These are phyloP conservation scores for Hermaeophaga mercurialis DNA, from an alignment of 2,888 invertebrate species.

Conservation along the genomic window DNA sequence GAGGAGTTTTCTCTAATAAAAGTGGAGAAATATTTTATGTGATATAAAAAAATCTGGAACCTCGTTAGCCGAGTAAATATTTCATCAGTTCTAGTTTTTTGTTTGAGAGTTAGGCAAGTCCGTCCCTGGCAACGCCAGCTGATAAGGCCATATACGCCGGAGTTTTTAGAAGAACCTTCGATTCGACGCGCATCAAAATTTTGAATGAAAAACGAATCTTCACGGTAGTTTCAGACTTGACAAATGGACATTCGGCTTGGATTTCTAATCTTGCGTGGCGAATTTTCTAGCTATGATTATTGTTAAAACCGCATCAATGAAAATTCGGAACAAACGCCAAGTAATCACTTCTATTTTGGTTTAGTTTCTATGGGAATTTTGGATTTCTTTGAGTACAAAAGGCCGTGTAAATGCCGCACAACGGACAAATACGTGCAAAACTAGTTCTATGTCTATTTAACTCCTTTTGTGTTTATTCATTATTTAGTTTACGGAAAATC, in stretches of 20 bases:
- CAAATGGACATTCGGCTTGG: slow-evolving; percentile 33
- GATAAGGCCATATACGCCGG: slow-evolving; percentile 29
- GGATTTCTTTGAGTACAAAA: no score
- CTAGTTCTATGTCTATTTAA: no score
- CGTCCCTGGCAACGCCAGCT: slow-evolving; percentile 13
- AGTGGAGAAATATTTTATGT: no score
- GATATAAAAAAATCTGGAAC: no score
- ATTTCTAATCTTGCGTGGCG: slow-evolving; percentile 39
- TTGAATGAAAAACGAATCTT: slow-evolving; percentile 20
- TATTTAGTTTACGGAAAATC: no score
- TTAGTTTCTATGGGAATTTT: no score
- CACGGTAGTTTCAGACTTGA: slow-evolving; percentile 30
- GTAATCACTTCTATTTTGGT: no score
- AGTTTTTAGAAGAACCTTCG: slow-evolving; percentile 24
- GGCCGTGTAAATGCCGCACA: no score
- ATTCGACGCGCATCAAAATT: slow-evolving; percentile 36
- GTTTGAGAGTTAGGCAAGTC: not conserved
- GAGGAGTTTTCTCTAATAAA: no score
- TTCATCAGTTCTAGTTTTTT: slow-evolving; percentile 13
- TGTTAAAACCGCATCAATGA: slow-evolving; percentile 1
- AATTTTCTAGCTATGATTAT: slow-evolving; percentile 28
- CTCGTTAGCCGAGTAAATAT: no score
- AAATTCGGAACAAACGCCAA: not conserved
- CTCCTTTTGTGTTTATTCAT: no score
- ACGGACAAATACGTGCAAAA: no score